A percentile compares a stretch with the other conserved stretches of the same genome.
These are phyloP conservation scores for Meganola albula DNA, from an alignment of 2,888 invertebrate genomes.

Conservation along the genomic window DNA sequence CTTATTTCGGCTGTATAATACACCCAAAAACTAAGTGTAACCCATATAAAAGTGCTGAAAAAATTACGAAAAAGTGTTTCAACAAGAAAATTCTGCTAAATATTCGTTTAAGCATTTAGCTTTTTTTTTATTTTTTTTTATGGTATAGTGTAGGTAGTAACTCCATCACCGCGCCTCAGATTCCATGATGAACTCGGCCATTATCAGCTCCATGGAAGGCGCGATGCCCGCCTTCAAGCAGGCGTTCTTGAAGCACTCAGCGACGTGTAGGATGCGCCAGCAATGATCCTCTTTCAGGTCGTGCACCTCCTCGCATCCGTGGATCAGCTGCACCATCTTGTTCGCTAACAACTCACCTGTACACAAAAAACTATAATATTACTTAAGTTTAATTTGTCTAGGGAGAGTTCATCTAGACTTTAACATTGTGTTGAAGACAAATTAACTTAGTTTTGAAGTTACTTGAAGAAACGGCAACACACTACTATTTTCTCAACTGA, in stretches of 20 bases:
- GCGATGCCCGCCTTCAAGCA: conserved; percentile 46
- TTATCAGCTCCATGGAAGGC: conserved; percentile 55
- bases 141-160: neutral
- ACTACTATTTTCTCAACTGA: too few relatives aligned
- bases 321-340: conserved; percentile 51
- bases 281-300: conserved; percentile 52
- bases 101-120: too few relatives aligned
- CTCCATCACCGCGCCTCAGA: conserved; percentile 34
- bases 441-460: too few relatives aligned
- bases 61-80: too few relatives aligned
- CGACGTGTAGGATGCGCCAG: conserved; percentile 56
- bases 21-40: too few relatives aligned
- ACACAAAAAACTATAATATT: neutral
- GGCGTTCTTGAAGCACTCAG: conserved; percentile 56
- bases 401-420: too few relatives aligned
- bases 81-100: too few relatives aligned
- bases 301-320: conserved; percentile 47
- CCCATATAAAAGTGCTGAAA: too few relatives aligned
- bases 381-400: too few relatives aligned
- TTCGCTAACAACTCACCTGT: conserved; percentile 48
- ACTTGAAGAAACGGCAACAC: too few relatives aligned
- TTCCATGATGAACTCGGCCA: conserved; percentile 63
- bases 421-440: too few relatives aligned
- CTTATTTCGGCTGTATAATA: too few relatives aligned
- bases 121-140: neutral